Evolutionary conservation across 2,797 vertebrate genomes (phyloP).

Genomic region (Lycodopsis pacificus): DNA sequence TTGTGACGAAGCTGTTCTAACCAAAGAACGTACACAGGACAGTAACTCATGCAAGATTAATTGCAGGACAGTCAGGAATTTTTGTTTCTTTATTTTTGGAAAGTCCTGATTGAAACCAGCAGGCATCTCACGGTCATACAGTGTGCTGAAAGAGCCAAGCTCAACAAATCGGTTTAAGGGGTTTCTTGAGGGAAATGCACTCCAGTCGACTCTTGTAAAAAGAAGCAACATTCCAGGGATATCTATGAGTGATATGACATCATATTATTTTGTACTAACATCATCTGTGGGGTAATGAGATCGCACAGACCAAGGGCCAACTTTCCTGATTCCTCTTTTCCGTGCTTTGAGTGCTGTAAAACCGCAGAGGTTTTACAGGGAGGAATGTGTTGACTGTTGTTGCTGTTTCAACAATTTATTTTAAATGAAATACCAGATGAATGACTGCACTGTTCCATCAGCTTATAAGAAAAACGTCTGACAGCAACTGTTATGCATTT

Average conservation of each 20-base stretch:
- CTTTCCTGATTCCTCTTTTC: slow-evolving; percentile 70
- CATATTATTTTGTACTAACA: slow-evolving; percentile 68
- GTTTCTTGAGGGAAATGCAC: slow-evolving; percentile 65
- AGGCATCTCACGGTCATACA: slow-evolving; percentile 53
- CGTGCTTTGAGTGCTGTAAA: slow-evolving; percentile 61
- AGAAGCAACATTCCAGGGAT: slow-evolving; percentile 76
- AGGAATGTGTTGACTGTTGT: slow-evolving; percentile 61
- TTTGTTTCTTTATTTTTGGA: slow-evolving; percentile 74
- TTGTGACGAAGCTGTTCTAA: slow-evolving; percentile 48
- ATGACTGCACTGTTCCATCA: slow-evolving; percentile 35
- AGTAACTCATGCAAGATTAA: slow-evolving; percentile 65
- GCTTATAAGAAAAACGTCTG: slow-evolving; percentile 19
- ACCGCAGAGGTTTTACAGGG: slow-evolving; percentile 51
- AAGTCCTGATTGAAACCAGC: slow-evolving; percentile 75
- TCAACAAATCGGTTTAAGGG: slow-evolving; percentile 71
- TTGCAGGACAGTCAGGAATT: slow-evolving; percentile 65
- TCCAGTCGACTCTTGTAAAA: slow-evolving; percentile 42
- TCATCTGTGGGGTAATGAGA: slow-evolving; percentile 72
- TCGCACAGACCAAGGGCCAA: slow-evolving; percentile 53
- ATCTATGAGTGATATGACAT: slow-evolving; percentile 74
- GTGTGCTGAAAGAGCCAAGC: slow-evolving; percentile 64
- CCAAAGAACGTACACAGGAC: slow-evolving; percentile 51
- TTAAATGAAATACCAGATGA: slow-evolving; percentile 55
- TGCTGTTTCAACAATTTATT: slow-evolving; percentile 62
- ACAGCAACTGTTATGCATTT: slow-evolving; percentile 8